Evolutionary conservation across 2,797 vertebrate species (phyloP), one percentile per base, ranked within the genome.

Genomic region (Tarsius wallacei): DNA sequence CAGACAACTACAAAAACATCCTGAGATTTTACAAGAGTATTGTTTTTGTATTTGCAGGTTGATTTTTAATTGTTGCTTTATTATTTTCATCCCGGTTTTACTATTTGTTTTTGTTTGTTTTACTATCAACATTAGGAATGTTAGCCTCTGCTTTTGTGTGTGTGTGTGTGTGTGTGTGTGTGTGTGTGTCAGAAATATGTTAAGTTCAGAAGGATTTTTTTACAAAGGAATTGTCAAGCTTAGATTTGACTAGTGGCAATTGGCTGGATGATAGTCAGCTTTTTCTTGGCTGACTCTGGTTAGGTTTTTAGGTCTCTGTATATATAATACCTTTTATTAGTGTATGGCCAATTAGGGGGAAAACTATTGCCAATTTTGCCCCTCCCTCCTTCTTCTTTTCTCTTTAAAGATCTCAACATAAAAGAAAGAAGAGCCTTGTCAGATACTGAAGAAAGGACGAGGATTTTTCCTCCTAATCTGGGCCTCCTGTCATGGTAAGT

Each of bases 401-500:
- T 86, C 61, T 47, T 51, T 84, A 80, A 93, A 98, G 99, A 88
- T 97, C 95, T 98, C 96, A 95, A 4, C 59, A 81, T 87, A 94
- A 98, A 90, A 90, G 91, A 93, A 97, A 97, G 97, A 98, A 96
- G 97, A 97, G 19, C 89, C 91, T 96, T 95, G 1, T 22, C 94
- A 85, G 92, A 92, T 80, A 97, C 96, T 88, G 93, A 98, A 95
- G 91, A 97, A 55, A 93, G 93, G 96, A 96, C 95, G 98, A 97
- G 98, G 98, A 97, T 97, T 97, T 95, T 96, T 98, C 97, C 98
- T 99, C 98, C 97, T 93, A 31, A 78, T 98, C 97, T 96, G 97
- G 98, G 95, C 96, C 94, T 98, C 97, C 96, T 99, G 98, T 98
- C 99, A 99, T 99, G 99, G 99, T 99, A 97, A 98, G 98, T 74